Base-by-base conservation (phyloP, 92 coral and sea anemone genomes). In the Zoanthus sansibaricus region DNA sequence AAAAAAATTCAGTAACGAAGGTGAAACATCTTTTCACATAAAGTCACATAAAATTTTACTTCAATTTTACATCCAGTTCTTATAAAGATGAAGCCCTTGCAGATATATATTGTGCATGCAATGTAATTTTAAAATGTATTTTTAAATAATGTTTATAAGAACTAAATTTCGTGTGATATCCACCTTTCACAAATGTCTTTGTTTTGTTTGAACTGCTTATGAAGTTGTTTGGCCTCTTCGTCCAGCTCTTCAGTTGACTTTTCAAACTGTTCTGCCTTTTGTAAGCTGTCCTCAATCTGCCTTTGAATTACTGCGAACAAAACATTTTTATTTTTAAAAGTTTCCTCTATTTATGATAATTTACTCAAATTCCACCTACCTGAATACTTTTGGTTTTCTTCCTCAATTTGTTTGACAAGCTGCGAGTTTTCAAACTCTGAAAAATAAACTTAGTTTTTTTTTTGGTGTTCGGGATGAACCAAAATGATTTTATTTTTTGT, bases 361-460 rank as follows among this genome's bases (percentile, higher is more conserved):
- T 16, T 17, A 7, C 68, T 46, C n/a, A n/a, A 25, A 5, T 75
- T 30, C 10, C 6, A 3, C 92, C 55, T 72, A 97, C 99, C 99
- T 91, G 87, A 66, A 25, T 85, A 86, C 71, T 87, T 93, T 49
- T 93, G 96, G 59, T 90, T 91, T 89, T 95, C 99, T 47, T 94
- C 91, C 42, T 95, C 98, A 20, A 97, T 93, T 49, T 92, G 89
- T 74, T 92, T 92, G 48, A 93, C 94, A 89, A 91, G 89, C 77
- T 97, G 94, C 47, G 93, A 86, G 89, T 97, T 97, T 91, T 93
- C 99, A 78, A 86, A 88, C 90, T 97, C 99, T 97, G 93, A 75
- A 77, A 4, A 12, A 16, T 44, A 76, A 74, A 14, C 33, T 59
- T 32, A 48, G 55, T 42, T 55, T 18, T 46, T 46, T 62, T 10